Base-by-base conservation (phyloP, 2,797 vertebrate genomes). In the Sebastes nivosus region DNA sequence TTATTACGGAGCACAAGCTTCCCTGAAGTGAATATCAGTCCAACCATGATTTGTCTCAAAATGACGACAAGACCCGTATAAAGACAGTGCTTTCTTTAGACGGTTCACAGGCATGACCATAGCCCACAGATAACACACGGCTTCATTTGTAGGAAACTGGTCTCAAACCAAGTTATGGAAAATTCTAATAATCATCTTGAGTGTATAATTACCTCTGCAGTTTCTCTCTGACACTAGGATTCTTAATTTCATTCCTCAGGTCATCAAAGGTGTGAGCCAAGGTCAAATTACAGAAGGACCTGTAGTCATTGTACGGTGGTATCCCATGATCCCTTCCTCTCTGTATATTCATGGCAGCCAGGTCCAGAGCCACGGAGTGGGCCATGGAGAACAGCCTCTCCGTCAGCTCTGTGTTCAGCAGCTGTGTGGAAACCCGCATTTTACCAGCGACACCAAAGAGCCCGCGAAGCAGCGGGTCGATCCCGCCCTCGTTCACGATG, bases 371-470 rank as follows among this genome's bases (percentile, higher is more conserved):
- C 88, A 99, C 98, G 0, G 98, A 92, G 68, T 98, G 98, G 1
- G 97, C 98, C 99, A 99, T 99, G 70, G 98, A 99, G 93, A 99
- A 99, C 30, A 99, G 93, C 74, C 96, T 95, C 93, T 99, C 99
- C 0, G 99, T 99, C 91, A 99, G 96, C 92, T 99, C 99, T 0
- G 97, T 98, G 87, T 99, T 99, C 60, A 99, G 95, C 82, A 99
- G 94, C 92, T 99, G 97, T 0, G 98, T 96, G 22, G 97, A 90
- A 20, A 99, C 94, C 0, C 99, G 96, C 98, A 99, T 99, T 94
- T 99, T 99, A 52, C 97, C 98, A 0, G 98, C 97, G 50, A 97
- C 96, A 3, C 97, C 98, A 77, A 99, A 98, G 66, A 99, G 97
- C 42, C 99, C 99, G 2, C 99, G 96, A 6, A 99, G 96, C 58